Percentiles rank a stretch among this genome's conserved stretches.
Conservation (phyloP, 2,797 vertebrate species). For the Pelochelys cantorii region DNA sequence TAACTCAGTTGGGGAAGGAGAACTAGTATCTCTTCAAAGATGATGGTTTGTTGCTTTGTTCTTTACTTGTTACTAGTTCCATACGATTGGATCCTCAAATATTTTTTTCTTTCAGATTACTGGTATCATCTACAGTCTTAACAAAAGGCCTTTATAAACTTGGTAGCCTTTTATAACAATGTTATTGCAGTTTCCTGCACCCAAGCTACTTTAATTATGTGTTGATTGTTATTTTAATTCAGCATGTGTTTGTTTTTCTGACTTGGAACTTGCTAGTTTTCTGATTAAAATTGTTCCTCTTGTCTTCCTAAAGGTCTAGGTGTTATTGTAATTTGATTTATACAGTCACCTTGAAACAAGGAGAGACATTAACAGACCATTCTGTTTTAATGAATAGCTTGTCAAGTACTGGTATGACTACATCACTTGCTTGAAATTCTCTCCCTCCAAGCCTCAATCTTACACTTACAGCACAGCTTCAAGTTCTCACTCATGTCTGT, state of each 20-base stretch:
- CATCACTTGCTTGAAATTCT: constrained; percentile 59
- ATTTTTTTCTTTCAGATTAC: not conserved
- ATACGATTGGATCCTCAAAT: not conserved
- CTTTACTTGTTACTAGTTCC: not conserved
- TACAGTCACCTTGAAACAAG: constrained; percentile 77
- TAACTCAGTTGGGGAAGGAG: not conserved
- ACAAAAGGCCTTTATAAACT: constrained; percentile 53
- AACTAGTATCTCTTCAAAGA: not conserved
- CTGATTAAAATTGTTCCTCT: constrained; percentile 48
- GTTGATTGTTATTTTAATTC: constrained; percentile 36
- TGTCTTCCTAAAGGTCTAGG: constrained; percentile 59
- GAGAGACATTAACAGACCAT: constrained; percentile 64
- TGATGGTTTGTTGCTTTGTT: not conserved
- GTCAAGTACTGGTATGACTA: constrained; percentile 70
- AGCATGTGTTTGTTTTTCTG: constrained; percentile 42
- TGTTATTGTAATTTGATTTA: constrained; percentile 75
- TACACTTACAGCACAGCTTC: constrained; percentile 55
- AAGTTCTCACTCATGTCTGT: constrained; percentile 35
- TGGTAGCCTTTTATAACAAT: constrained; percentile 45
- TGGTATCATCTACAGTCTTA: not conserved
- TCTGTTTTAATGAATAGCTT: constrained; percentile 77
- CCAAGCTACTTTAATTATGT: constrained; percentile 20
- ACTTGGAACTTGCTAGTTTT: constrained; percentile 43
- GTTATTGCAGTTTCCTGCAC: constrained; percentile 20
- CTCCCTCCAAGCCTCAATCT: constrained; percentile 45